phyloP scores from a whole-genome alignment of 2,888 invertebrate genomes.

The Bedellia somnulentella region DNA sequence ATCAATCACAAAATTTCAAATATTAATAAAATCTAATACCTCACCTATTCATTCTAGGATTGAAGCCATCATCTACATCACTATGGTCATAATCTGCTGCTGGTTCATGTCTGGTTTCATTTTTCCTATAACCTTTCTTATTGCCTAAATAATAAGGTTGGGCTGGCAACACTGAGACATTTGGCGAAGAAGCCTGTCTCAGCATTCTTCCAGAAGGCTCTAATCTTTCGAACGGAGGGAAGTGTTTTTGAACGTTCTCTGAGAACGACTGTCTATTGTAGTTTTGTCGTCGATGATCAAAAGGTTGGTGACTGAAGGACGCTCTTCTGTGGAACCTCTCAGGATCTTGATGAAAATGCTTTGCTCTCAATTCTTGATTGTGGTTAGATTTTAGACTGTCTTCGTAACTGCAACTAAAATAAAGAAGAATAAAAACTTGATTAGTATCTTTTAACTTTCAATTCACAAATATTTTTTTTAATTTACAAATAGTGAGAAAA shows the following conservation, averaged over 20 bases:
- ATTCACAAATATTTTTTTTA: no score
- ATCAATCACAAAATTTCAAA: no score
- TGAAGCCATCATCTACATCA: slow-evolving; percentile 47
- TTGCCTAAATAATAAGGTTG: slow-evolving; percentile 39
- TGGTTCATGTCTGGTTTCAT: slow-evolving; percentile 39
- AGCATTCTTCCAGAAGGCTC: slow-evolving; percentile 24
- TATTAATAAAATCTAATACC: no score
- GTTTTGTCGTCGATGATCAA: slow-evolving; percentile 28
- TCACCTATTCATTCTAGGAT: slow-evolving; percentile 28
- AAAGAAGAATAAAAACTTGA: slow-evolving; percentile 6
- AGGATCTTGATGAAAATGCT: slow-evolving; percentile 7
- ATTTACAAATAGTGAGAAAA: slow-evolving; percentile 8
- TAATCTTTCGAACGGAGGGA: slow-evolving; percentile 32
- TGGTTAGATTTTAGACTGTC: slow-evolving; percentile 74
- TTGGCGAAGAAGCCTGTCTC: slow-evolving; percentile 39
- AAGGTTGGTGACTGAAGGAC: slow-evolving; percentile 38
- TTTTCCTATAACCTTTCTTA: slow-evolving; percentile 30
- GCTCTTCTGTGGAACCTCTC: slow-evolving; percentile 34
- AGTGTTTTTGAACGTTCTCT: slow-evolving; percentile 41
- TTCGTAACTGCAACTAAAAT: slow-evolving; percentile 74
- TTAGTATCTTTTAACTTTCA: slow-evolving; percentile 9
- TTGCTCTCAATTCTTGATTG: slow-evolving; percentile 29
- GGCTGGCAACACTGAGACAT: slow-evolving; percentile 25
- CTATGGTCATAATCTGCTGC: slow-evolving; percentile 52
- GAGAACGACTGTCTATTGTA: slow-evolving; percentile 44